These are phyloP conservation scores for Characodon lateralis DNA, from an alignment of 2,797 vertebrate genomes.

Conservation along the genomic window DNA sequence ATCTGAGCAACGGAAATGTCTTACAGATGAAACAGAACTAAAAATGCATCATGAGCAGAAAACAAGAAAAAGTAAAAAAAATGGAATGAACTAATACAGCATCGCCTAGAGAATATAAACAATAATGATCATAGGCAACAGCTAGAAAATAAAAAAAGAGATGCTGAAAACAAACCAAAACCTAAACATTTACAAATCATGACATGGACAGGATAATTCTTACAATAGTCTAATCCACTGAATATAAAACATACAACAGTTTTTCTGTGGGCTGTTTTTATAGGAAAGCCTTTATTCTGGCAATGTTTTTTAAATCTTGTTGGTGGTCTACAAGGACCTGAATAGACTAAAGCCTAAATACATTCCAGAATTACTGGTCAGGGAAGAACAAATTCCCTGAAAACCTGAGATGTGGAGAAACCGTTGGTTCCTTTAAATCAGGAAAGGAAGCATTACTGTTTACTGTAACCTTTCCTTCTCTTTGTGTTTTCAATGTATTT, in stretches of 20 bases:
- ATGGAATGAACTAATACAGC: too few relatives aligned
- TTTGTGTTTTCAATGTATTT: not conserved
- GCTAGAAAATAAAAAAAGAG: too few relatives aligned
- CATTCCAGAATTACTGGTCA: not conserved
- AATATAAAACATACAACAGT: not conserved
- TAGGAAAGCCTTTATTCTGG: not conserved
- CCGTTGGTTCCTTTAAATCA: not conserved
- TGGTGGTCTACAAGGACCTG: not conserved
- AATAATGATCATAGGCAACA: too few relatives aligned
- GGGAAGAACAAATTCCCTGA: not conserved
- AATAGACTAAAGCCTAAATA: not conserved
- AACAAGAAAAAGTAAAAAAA: too few relatives aligned
- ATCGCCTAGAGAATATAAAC: too few relatives aligned
- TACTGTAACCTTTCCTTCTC: not conserved
- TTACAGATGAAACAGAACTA: too few relatives aligned
- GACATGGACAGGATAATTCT: not conserved
- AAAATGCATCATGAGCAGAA: too few relatives aligned
- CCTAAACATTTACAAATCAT: too few relatives aligned
- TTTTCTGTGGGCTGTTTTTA: not conserved
- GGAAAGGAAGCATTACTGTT: not conserved
- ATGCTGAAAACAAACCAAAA: too few relatives aligned
- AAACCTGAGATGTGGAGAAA: not conserved
- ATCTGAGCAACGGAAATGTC: too few relatives aligned
- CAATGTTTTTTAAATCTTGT: not conserved
- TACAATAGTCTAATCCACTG: not conserved